Evolutionary conservation across 2,888 invertebrate species (phyloP).

Genomic region (Netelia melanura): DNA sequence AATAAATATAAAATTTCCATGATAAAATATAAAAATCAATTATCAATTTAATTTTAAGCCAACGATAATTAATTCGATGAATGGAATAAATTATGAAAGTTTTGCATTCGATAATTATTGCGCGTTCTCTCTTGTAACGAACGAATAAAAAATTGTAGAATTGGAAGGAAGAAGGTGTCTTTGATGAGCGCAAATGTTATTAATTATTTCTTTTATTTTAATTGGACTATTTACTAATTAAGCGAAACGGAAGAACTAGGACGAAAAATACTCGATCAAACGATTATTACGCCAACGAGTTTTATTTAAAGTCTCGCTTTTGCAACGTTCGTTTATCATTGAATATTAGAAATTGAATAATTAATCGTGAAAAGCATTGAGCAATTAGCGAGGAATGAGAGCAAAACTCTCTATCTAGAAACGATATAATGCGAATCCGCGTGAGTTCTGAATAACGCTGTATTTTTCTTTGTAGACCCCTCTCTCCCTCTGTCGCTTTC

Average conservation of each 20-base stretch:
- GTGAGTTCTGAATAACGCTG: not conserved
- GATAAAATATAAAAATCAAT: too few relatives aligned
- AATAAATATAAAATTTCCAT: too few relatives aligned
- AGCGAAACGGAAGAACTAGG: too few relatives aligned
- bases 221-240: too few relatives aligned
- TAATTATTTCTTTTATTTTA: too few relatives aligned
- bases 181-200: too few relatives aligned
- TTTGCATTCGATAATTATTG: not conserved
- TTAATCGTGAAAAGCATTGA: not conserved
- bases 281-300: too few relatives aligned
- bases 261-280: too few relatives aligned
- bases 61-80: not conserved
- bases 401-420: not conserved
- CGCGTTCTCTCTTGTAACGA: not conserved
- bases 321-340: too few relatives aligned
- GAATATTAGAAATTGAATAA: too few relatives aligned
- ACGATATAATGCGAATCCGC: not conserved
- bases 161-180: not conserved
- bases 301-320: too few relatives aligned
- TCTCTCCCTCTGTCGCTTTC: constrained; percentile 41
- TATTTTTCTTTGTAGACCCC: constrained; percentile 14
- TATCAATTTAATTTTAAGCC: too few relatives aligned
- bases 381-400: not conserved
- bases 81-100: not conserved
- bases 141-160: not conserved